Evolutionary conservation across 37 sponge, comb jelly and placozoan species (phyloP).

Genomic region (Cladorhizidae sp.): DNA sequence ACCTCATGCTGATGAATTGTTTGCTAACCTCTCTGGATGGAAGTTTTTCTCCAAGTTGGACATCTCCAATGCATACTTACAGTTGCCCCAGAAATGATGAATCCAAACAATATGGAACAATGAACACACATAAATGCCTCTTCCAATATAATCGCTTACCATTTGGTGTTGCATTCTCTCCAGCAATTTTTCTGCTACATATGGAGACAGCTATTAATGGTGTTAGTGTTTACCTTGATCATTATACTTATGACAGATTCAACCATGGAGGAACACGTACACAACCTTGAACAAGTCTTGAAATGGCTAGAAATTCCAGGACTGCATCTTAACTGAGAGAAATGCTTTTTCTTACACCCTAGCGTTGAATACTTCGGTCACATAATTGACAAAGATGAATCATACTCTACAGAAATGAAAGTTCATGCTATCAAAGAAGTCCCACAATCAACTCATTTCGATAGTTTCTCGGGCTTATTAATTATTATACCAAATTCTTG

Average conservation of each 20-base stretch:
- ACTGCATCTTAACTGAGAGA: neutral
- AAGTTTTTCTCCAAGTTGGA: slow-evolving; percentile 50
- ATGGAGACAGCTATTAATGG: neutral
- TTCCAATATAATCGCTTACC: too few species aligned
- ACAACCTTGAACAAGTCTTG: neutral
- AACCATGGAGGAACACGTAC: neutral
- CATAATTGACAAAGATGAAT: neutral
- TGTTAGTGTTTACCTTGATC: slow-evolving; percentile 6
- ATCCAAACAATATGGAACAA: too few species aligned
- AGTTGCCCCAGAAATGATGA: neutral
- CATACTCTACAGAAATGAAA: neutral
- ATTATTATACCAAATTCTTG: slow-evolving; percentile 2
- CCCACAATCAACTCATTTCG: neutral
- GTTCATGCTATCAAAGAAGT: slow-evolving; percentile 6
- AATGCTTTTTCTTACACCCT: slow-evolving; percentile 2
- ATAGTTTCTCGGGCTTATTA: neutral
- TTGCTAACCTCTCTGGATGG: slow-evolving; percentile 23
- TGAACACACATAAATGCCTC: too few species aligned
- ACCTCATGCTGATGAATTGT: too few species aligned
- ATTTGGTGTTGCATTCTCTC: too few species aligned
- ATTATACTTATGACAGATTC: neutral
- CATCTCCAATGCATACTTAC: neutral
- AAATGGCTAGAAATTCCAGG: neutral
- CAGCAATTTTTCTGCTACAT: neutral
- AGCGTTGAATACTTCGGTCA: neutral